phyloP scores from a whole-genome alignment of 64 coral and sea anemone species.

The Porites lutea region DNA sequence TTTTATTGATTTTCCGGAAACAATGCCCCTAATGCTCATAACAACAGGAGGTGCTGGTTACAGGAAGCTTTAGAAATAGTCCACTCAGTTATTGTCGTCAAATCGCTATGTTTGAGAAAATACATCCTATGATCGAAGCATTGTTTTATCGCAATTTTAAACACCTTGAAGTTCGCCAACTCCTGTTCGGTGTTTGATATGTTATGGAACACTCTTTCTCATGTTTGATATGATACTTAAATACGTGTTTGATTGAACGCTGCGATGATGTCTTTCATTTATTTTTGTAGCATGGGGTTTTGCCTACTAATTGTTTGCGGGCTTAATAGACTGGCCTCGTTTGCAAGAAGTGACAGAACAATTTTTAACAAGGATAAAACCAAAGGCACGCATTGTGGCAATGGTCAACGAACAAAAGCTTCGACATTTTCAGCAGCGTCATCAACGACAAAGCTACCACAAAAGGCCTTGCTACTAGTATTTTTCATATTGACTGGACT shows the following conservation, averaged over 20 bases:
- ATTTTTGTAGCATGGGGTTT: slow-evolving; percentile 81
- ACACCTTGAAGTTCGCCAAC: no score
- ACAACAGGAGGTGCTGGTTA: no score
- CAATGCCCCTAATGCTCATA: no score
- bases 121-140: no score
- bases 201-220: no score
- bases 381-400: background rate
- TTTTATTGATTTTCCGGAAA: no score
- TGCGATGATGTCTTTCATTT: background rate
- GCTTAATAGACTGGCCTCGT: slow-evolving; percentile 64
- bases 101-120: no score
- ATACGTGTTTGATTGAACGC: no score
- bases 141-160: no score
- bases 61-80: no score
- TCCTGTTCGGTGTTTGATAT: no score
- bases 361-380: background rate
- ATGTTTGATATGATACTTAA: background rate
- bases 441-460: background rate
- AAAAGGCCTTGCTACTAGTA: slow-evolving; percentile 8
- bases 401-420: background rate
- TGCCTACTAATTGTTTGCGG: slow-evolving; percentile 78
- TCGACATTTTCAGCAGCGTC: background rate
- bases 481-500: slow-evolving; percentile 55
- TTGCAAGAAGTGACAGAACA: background rate
- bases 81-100: no score